Conservation (phyloP, 30 jellyfish, hydroid and myxozoan genomes). For the Turritopsis rubra region DNA sequence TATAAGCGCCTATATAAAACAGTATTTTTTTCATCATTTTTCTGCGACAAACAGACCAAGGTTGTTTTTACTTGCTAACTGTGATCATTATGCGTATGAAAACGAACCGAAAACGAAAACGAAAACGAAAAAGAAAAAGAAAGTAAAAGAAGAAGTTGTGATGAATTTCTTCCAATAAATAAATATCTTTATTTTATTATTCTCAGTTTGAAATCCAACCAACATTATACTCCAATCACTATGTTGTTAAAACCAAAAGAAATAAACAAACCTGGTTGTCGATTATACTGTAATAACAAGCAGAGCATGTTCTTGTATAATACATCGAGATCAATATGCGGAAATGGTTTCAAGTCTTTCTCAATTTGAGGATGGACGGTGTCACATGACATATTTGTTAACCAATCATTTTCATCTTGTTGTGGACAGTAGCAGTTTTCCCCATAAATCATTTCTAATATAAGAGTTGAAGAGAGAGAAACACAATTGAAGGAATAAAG, state of each 20-base stretch:
- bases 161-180: too few relatives aligned
- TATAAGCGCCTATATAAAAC: too few relatives aligned
- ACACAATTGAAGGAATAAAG: too few relatives aligned
- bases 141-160: too few relatives aligned
- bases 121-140: too few relatives aligned
- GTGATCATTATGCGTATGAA: too few relatives aligned
- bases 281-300: constrained; percentile 58
- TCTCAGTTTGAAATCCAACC: not conserved
- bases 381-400: constrained; percentile 51
- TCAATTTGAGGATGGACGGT: constrained; percentile 40
- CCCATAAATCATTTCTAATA: constrained; percentile 33
- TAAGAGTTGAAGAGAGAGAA: not conserved
- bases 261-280: constrained; percentile 38
- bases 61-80: too few relatives aligned
- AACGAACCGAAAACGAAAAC: too few relatives aligned
- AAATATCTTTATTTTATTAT: too few relatives aligned
- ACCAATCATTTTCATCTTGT: constrained; percentile 35
- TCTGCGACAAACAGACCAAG: too few relatives aligned
- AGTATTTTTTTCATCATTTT: too few relatives aligned
- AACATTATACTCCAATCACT: not conserved
- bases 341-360: constrained; percentile 47
- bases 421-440: constrained; percentile 78
- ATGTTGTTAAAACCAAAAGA: not conserved
- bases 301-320: constrained; percentile 23
- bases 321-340: constrained; percentile 40